Base-by-base conservation (phyloP, 30 jellyfish, hydroid and myxozoan species). In the Cassiopea andromeda region DNA sequence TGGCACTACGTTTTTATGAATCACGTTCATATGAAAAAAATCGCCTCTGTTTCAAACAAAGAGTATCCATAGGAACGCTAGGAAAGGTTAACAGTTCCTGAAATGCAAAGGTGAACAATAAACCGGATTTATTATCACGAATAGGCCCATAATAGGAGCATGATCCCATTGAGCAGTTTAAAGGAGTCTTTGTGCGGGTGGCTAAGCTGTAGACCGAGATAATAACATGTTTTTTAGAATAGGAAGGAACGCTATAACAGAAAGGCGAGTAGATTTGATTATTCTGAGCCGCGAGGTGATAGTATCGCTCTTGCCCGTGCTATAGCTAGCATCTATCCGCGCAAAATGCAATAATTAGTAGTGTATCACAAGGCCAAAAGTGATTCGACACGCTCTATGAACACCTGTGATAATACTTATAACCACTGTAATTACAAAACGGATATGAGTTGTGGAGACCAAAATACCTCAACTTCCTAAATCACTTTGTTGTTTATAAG, bases 381-480 rank as follows among this genome's bases (percentile, higher is more conserved):
- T 81, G 49, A 66, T 86, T 78, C 85, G 94, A 87, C 94, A 87
- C 94, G 94, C 90, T 87, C 77, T 46, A 16, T 73, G 94, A 69
- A 78, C 94, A 86, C 88, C 93, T 86, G 94, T 61, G 94, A 77
- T 87, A 78, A 87, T 77, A 90, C 90, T 87, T 77, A 78, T 76
- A 87, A 87, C 94, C 94, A 89, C 94, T 87, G 76, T 87, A 87
- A 87, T 87, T 87, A 87, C 78, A 70, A 77, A 87, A 78, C 94
- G 94, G 94, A 87, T 87, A 69, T 87, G 94, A 87, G 85, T 87
- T 87, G 85, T 59, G 90, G 85, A 78, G 90, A 90, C 86, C 85
- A 87, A 60, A 85, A 90, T 90, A 90, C 93, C 97, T 73, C 45
- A 83, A 90, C 97, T 90, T 90, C 97, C 97, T 90, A 69, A 80